Percentiles rank a stretch among this genome's conserved stretches.
Evolutionary conservation across 2,113 vertebrate species (phyloP).

Genomic region (Etheostoma cragini): DNA sequence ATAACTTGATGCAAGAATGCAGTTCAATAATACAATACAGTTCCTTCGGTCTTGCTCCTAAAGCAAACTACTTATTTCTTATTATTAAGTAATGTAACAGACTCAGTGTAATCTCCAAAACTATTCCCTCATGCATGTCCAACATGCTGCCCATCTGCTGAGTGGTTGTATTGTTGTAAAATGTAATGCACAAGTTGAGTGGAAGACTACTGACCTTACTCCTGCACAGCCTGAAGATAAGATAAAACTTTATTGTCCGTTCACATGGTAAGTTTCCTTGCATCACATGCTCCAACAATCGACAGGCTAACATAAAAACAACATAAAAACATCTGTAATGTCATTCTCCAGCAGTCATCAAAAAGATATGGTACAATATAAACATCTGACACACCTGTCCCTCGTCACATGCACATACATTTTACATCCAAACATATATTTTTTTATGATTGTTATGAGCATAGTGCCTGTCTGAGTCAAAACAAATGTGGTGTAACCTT

Average conservation of each 20-base stretch:
- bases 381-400: too few species aligned
- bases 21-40: neutral
- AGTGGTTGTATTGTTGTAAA: neutral
- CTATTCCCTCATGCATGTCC: neutral
- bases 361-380: too few species aligned
- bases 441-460: too few species aligned
- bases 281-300: too few species aligned
- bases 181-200: neutral
- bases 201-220: neutral
- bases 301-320: too few species aligned
- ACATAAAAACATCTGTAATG: too few species aligned
- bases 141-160: neutral
- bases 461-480: too few species aligned
- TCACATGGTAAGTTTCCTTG: too few species aligned
- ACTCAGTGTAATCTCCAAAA: neutral
- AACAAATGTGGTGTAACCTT: neutral
- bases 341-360: too few species aligned
- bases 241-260: too few species aligned
- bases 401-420: too few species aligned
- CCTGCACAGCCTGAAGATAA: neutral
- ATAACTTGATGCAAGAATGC: neutral
- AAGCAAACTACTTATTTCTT: neutral
- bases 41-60: neutral
- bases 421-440: too few species aligned
- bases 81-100: neutral